Evolutionary conservation across 2,113 vertebrate species (phyloP).

Genomic region (Mesitornis unicolor): DNA sequence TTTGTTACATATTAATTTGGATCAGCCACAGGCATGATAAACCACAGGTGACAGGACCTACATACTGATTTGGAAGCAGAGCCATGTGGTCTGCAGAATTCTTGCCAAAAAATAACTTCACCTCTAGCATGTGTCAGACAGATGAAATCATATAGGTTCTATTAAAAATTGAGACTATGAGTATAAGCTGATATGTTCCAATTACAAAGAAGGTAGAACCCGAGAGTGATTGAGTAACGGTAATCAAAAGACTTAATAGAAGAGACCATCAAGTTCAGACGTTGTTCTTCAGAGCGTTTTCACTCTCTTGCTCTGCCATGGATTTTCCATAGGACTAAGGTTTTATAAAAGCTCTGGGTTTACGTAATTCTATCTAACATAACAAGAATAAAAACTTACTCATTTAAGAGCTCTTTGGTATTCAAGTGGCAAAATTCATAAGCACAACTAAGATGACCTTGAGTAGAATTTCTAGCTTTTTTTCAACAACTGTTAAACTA

Average conservation of each 20-base stretch:
- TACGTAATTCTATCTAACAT: not conserved
- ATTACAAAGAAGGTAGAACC: not conserved
- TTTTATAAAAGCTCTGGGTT: not conserved
- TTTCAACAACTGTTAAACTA: slow-evolving; percentile 13
- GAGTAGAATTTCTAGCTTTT: slow-evolving; percentile 2
- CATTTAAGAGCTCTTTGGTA: not conserved
- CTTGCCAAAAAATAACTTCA: not conserved
- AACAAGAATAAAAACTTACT: not conserved
- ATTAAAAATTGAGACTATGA: slow-evolving; percentile 3
- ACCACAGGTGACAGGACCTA: not conserved
- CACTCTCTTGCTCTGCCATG: not conserved
- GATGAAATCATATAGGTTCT: not conserved
- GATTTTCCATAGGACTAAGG: not conserved
- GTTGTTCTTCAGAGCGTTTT: not conserved
- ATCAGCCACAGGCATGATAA: not conserved
- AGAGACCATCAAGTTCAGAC: not conserved
- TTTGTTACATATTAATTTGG: not conserved
- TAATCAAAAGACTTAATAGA: not conserved
- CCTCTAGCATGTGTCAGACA: not conserved
- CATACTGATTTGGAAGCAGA: not conserved
- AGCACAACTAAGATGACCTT: not conserved
- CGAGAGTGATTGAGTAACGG: not conserved
- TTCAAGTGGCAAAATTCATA: not conserved
- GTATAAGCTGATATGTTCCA: not conserved
- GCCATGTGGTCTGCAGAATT: not conserved